Percentiles rank a stretch among this genome's conserved stretches.
Evolutionary conservation across 2,888 invertebrate genomes (phyloP).

Genomic region (Nephrotoma flavescens): DNA sequence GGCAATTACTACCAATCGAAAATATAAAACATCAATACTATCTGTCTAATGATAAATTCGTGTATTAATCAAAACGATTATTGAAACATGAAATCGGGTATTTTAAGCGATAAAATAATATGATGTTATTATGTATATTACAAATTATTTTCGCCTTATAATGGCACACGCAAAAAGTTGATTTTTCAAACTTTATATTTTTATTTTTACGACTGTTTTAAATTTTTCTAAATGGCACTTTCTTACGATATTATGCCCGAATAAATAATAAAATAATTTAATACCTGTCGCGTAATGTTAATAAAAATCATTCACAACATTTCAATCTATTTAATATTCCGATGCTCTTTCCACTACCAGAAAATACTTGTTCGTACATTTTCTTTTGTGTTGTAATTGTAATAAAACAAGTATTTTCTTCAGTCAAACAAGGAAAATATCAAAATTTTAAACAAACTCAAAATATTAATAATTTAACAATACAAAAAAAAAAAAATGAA

Average conservation of each 20-base stretch:
- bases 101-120: not conserved
- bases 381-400: not conserved
- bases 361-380: not conserved
- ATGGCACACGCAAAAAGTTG: not conserved
- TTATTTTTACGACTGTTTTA: no score
- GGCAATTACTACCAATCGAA: no score
- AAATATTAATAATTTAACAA: not conserved
- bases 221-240: not conserved
- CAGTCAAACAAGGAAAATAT: not conserved
- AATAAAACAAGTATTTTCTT: not conserved
- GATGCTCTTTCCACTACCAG: not conserved
- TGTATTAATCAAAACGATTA: no score
- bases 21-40: no score
- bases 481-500: not conserved
- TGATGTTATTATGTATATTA: not conserved
- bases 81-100: no score
- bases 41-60: no score
- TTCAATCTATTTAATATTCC: not conserved
- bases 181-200: not conserved
- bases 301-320: not conserved
- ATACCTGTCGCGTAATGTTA: not conserved
- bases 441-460: not conserved
- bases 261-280: not conserved
- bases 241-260: not conserved
- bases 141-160: not conserved